Base-by-base conservation (phyloP, 37 sponge, comb jelly and placozoan species). In the Agelas oroides region DNA sequence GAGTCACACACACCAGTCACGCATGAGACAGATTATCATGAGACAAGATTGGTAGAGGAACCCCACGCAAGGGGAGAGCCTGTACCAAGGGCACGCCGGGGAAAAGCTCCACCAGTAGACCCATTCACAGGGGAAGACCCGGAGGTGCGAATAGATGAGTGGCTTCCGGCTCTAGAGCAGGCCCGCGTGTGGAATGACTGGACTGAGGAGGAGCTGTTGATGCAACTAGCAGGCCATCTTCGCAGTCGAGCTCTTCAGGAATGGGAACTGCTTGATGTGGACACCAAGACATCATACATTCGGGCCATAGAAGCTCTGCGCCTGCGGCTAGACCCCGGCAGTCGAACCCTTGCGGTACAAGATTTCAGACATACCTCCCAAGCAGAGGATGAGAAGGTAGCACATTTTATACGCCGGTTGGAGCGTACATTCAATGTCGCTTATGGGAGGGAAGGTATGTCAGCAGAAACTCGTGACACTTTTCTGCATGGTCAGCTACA, bases 221-320 rank as follows among this genome's bases (percentile, higher is more conserved):
- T 87, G 33, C 88, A 87, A 52, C 53, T 87, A 20, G 81, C 81
- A 36, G 81, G 88, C 17, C 81, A 80, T 46, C 62, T 87, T 6
- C 38, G 79, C 13, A 34, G 68, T 2, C 68, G 68, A 31, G 85
- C 85, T 36, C 76, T 84, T 18, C 85, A 68, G 60, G 84, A 75
- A 35, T 84, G 76, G 75, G 39, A 0, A 23, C 69, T 70, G 18
- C 36, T 86, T 13, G 58, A 32, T 15, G 25, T 18, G 20, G 59
- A 53, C 21, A 18, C 13, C 27, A 75, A 67, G 68, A 31, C 5
- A 19, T 31, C 68, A 1, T 67, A 31, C 8, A 5, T 34, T 5
- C 28, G 5, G 28, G 68, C 68, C 1, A 11, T 67, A 33, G 33
- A 67, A 12, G 33, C 32, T 8, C 28, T 67, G 68, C 68, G 68